Base-by-base conservation (phyloP, 2,797 vertebrate species). In the Gymnoscopelus braueri region DNA sequence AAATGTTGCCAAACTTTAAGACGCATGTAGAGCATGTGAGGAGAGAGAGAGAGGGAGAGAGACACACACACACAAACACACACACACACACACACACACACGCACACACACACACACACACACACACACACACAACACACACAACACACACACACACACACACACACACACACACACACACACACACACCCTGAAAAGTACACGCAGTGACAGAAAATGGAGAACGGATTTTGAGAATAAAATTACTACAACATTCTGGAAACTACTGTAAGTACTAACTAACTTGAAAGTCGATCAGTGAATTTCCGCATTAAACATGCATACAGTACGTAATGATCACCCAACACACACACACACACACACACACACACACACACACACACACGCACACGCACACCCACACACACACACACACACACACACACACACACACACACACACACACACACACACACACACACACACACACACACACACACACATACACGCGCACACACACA, bases 371-470 rank as follows among this genome's bases (percentile, higher is more conserved):
- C 11, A 3, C 11, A 50, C 12, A 4, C 13, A 14, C 49, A 3
- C n/a, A 51, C 49, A n/a, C 49, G 3, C 49, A n/a, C 49, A n/a
- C 50, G n/a, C 50, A n/a, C 50, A 51, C 50, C 13, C 24, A 29
- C 13, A 14, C 48, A 44, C 15, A 11, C 60, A 63, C 61, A 51
- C 15, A 24, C 48, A 51, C 19, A 63, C 60, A 29, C 60, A 63
- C 60, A 51, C 60, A 63, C 60, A 63, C 60, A 62, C 60, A n/a
- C 49, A 51, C 49, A n/a, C 49, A 51, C 49, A n/a, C 49, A 51
- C 49, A n/a, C 49, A 51, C 49, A n/a, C 49, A 51, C 49, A n/a
- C 49, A 51, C 12, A 1, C 49, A 5, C 13, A 5, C 13, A 2
- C 12, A 14, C 49, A 14, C 12, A 2, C 49, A 12, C 3, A 2